A percentile compares a stretch with the other conserved stretches of the same genome.
These are phyloP conservation scores for Cephalopholis sonnerati DNA, from an alignment of 2,113 vertebrate species.

Conservation along the genomic window DNA sequence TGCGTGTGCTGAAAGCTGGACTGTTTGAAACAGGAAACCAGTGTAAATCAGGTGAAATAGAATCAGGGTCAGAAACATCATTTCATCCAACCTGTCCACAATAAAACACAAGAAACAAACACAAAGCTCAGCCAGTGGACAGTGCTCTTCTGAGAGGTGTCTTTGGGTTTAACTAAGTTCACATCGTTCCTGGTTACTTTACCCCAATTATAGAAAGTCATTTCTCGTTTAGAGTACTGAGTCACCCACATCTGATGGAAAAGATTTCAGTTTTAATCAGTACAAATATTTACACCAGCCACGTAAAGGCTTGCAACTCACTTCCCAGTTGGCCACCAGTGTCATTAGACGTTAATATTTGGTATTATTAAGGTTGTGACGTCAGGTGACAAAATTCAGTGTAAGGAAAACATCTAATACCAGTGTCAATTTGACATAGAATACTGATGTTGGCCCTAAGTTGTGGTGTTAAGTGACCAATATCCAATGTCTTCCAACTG, in stretches of 20 bases:
- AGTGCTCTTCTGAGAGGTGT: neutral
- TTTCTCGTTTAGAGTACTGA: neutral
- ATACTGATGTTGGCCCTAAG: too few relatives aligned
- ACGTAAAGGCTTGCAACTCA: neutral
- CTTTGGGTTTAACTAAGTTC: neutral
- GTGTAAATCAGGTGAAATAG: slow-evolving; percentile 49
- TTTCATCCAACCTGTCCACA: slow-evolving; percentile 21
- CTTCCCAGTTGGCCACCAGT: neutral
- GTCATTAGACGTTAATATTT: too few relatives aligned
- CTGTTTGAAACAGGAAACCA: slow-evolving; percentile 46
- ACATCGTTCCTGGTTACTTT: neutral
- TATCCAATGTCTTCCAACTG: too few relatives aligned
- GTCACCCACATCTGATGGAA: neutral
- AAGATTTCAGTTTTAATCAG: slow-evolving; percentile 11
- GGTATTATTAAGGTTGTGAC: too few relatives aligned
- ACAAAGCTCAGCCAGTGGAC: slow-evolving; percentile 1
- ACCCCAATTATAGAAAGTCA: neutral
- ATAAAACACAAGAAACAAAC: slow-evolving; percentile 25
- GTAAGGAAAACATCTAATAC: too few relatives aligned
- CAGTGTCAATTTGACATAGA: too few relatives aligned
- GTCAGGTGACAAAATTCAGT: too few relatives aligned
- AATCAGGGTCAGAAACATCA: slow-evolving; percentile 42
- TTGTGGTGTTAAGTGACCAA: too few relatives aligned
- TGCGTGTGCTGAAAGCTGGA: slow-evolving; percentile 7
- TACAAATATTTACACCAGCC: neutral